Evolutionary conservation across 92 coral and sea anemone genomes (phyloP).

Genomic region (Epizoanthus stellaris): DNA sequence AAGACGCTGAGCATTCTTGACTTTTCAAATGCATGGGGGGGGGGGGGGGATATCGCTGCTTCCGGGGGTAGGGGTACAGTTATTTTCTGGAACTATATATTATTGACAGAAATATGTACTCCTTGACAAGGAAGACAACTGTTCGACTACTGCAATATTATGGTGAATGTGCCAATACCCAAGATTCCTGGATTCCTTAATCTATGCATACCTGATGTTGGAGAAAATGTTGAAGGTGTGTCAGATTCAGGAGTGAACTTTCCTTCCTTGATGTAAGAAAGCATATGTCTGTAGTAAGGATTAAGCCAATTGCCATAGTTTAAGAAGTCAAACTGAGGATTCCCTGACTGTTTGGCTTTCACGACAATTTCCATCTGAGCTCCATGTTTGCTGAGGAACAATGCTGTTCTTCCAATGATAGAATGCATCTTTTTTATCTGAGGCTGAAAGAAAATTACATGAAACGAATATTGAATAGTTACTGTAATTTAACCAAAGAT

Average conservation of each 20-base stretch:
- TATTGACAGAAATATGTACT: no score
- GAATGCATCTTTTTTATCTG: constrained; percentile 94
- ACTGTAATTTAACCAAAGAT: neutral
- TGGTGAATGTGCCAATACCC: no score
- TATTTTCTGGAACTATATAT: no score
- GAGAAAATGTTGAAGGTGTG: constrained; percentile 62
- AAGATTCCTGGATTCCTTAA: no score
- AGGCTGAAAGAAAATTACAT: constrained; percentile 68
- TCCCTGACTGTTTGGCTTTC: constrained; percentile 99
- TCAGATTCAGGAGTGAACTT: constrained; percentile 71
- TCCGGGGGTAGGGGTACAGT: no score
- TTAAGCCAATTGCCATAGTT: constrained; percentile 92
- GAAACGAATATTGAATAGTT: neutral
- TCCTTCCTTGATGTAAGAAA: constrained; percentile 74
- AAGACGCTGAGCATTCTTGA: no score
- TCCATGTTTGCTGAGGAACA: constrained; percentile 93
- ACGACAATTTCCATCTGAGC: constrained; percentile 97
- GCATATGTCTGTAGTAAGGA: constrained; percentile 92
- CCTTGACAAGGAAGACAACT: no score
- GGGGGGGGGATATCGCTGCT: no score
- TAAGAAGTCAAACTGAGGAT: constrained; percentile 97
- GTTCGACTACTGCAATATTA: no score
- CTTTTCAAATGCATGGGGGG: no score
- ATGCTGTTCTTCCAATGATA: constrained; percentile 94
- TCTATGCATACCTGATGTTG: constrained; percentile 45